Percentiles rank a stretch among this genome's conserved stretches.
phyloP scores from a whole-genome alignment of 2,113 vertebrate genomes.

The Pomatostomus ruficeps region DNA sequence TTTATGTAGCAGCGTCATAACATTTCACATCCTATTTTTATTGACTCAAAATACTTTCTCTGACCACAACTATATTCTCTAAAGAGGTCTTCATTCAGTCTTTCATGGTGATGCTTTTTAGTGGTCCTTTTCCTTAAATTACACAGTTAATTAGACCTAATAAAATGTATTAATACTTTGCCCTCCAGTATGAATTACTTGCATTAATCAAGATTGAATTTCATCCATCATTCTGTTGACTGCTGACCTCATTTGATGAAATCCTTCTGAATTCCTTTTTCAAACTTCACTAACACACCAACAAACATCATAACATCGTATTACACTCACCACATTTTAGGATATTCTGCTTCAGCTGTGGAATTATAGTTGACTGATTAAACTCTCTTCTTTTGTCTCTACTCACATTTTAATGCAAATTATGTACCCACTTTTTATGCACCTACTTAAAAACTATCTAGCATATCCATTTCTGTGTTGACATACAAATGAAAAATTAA shows the following conservation, averaged over 20 bases:
- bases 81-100: background rate
- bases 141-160: slow-evolving; percentile 47
- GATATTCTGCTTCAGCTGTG: background rate
- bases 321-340: background rate
- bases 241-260: slow-evolving; percentile 24
- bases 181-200: slow-evolving; percentile 7
- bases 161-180: slow-evolving; percentile 23
- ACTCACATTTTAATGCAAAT: background rate
- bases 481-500: background rate
- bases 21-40: slow-evolving; percentile 9
- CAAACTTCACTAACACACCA: background rate
- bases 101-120: background rate
- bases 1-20: background rate
- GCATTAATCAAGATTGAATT: slow-evolving; percentile 32
- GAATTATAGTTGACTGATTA: background rate
- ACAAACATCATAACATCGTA: background rate
- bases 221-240: slow-evolving; percentile 37
- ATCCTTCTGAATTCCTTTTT: background rate
- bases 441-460: background rate
- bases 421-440: background rate
- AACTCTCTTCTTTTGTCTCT: background rate
- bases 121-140: slow-evolving; percentile 14
- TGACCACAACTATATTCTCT: background rate
- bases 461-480: background rate
- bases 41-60: slow-evolving; percentile 27